Percentiles rank a stretch among this genome's conserved stretches.
These are phyloP conservation scores for Burhinus oedicnemus DNA, from an alignment of 2,113 vertebrate species.

Conservation along the genomic window DNA sequence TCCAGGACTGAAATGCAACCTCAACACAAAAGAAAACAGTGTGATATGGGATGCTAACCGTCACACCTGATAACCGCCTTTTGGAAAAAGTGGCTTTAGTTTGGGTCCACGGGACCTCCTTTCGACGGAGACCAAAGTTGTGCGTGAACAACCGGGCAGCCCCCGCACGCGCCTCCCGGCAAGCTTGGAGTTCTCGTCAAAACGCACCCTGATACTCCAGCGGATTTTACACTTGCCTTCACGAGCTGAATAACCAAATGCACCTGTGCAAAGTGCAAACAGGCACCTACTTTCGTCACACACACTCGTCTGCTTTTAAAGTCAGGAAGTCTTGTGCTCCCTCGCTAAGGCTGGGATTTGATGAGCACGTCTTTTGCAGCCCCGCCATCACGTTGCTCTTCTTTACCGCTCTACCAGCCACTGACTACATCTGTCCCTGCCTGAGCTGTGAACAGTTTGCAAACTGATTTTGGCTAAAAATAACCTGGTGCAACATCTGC, in stretches of 20 bases:
- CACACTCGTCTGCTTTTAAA: rapidly evolving
- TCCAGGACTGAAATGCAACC: too few relatives aligned
- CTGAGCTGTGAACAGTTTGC: background rate
- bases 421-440: rapidly evolving
- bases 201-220: too few relatives aligned
- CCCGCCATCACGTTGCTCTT: rapidly evolving
- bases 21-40: background rate
- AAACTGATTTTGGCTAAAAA: background rate
- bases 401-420: rapidly evolving
- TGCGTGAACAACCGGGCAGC: rapidly evolving
- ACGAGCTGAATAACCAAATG: background rate
- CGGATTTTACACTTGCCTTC: background rate
- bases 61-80: background rate
- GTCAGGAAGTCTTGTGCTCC: background rate
- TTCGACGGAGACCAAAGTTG: rapidly evolving
- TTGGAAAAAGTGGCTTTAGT: too few relatives aligned
- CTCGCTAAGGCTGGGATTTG: background rate
- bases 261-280: background rate
- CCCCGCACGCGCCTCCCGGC: rapidly evolving
- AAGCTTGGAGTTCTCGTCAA: background rate
- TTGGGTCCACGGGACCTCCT: background rate
- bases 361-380: background rate
- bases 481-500: background rate
- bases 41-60: rapidly evolving
- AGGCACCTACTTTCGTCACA: background rate